Evolutionary conservation across 2,113 vertebrate genomes (phyloP), one percentile per base, ranked within the genome.

Genomic region (Xyrauchen texanus): DNA sequence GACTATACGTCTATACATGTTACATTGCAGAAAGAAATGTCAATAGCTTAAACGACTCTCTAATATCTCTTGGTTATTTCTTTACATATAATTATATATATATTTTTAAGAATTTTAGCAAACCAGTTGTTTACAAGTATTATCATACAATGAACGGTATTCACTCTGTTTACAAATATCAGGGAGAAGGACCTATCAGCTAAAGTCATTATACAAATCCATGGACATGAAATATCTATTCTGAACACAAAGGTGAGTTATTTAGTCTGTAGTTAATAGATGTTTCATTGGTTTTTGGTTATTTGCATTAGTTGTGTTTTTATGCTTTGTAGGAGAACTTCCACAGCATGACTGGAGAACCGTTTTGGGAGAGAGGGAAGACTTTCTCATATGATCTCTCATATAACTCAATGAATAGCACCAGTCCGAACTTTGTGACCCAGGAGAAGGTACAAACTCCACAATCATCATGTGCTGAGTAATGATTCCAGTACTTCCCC

Each of bases 381-480:
- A 96, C 95, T 0, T 99, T 99, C 84, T 96, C 95, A 0, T 99
- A 97, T 49, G 98, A 99, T 86, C 98, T 97, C 88, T 98, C 97
- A 67, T 99, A 98, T 87, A 96, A 96, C 89, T 99, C 98, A 13
- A 88, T 88, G 49, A 96, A 99, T 88, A 84, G 81, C 45, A 94
- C 91, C 84, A 95, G 89, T 88, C 89, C 92, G 86, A 76, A 83
- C 60, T 99, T 94, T 82, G 88, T 93, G 79, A 96, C 95, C 55
- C 98, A 99, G 91, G 96, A 99, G 86, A 96, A 92, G 96, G 97
- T 99, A 73, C 53, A 62, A 70, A 70, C 21, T 70, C 47, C 6
- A 55, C 67, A 69, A 5, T 34, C 53, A 9, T 53, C 15, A 53
- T 21, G 4, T 46, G n/a, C 45, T 55, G n/a, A 6, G 53, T 60